Percentiles rank a stretch among this genome's conserved stretches.
These are phyloP conservation scores for Chloropsis cyanopogon DNA, from an alignment of 2,113 vertebrate genomes.

Conservation along the genomic window DNA sequence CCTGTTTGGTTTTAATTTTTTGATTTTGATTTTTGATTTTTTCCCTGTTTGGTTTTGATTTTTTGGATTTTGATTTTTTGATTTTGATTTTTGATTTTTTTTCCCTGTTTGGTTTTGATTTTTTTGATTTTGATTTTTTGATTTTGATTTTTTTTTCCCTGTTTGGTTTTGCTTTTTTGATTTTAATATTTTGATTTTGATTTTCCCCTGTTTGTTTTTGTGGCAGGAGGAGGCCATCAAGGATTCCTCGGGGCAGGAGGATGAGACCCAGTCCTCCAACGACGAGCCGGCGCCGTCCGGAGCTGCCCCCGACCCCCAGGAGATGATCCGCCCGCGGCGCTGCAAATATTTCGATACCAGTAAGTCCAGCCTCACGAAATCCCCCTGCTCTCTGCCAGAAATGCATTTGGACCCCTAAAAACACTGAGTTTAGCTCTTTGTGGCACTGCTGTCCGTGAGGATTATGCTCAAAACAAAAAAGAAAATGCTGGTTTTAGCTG, in stretches of 20 bases:
- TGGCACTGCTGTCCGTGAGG: neutral
- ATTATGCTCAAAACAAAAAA: neutral
- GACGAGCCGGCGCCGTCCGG: conserved; percentile 83
- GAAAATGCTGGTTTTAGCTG: neutral
- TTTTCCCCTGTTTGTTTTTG: neutral
- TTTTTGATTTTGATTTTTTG: no score
- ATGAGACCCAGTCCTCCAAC: conserved; percentile 81
- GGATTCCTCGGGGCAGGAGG: conserved; percentile 80
- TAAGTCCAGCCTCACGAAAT: conserved; percentile 62
- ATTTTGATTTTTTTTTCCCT: no score
- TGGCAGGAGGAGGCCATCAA: conserved; percentile 83
- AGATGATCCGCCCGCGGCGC: conserved; percentile 86
- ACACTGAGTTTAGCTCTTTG: accelerated
- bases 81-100: neutral
- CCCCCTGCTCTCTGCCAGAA: neutral
- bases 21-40: no score
- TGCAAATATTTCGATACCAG: conserved; percentile 94
- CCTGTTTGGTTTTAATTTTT: no score
- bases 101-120: no score
- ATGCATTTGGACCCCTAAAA: neutral
- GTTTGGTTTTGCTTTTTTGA: neutral
- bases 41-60: no score
- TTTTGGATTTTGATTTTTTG: no score
- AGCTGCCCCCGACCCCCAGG: conserved; percentile 81
- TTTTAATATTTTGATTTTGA: no score